Percentiles rank a stretch among this genome's conserved stretches.
phyloP scores from a whole-genome alignment of 2,797 vertebrate species.

The Gastrophryne carolinensis region DNA sequence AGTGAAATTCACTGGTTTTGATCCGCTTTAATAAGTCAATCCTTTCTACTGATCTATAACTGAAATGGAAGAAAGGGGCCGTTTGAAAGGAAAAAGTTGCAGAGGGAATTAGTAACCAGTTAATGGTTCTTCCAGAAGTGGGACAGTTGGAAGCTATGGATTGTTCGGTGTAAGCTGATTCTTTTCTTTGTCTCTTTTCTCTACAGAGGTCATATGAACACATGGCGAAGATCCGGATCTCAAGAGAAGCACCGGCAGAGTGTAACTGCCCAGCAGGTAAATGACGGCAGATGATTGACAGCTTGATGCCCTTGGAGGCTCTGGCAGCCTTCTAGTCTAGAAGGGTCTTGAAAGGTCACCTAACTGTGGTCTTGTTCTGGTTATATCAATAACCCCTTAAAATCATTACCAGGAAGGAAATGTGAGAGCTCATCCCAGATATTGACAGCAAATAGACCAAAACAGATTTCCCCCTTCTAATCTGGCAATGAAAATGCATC shows the following conservation, averaged over 20 bases:
- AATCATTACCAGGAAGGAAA: background rate
- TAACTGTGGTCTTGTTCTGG: background rate
- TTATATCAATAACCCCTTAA: background rate
- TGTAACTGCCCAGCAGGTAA: slow-evolving; percentile 98
- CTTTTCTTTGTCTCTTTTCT: slow-evolving; percentile 22
- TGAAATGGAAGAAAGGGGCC: too few species aligned
- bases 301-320: background rate
- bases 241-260: slow-evolving; percentile 79
- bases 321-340: background rate
- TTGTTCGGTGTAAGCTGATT: too few species aligned
- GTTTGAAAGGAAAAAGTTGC: too few species aligned
- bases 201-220: slow-evolving; percentile 88
- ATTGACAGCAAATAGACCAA: background rate
- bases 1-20: too few species aligned
- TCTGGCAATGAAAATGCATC: background rate
- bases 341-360: background rate
- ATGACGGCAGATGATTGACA: slow-evolving; percentile 34
- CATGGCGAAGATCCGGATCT: slow-evolving; percentile 84
- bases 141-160: too few species aligned
- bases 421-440: background rate
- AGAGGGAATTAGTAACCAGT: too few species aligned
- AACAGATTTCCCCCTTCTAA: background rate
- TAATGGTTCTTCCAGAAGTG: too few species aligned
- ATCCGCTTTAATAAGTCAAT: too few species aligned
- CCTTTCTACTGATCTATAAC: too few species aligned